These are phyloP conservation scores for Dascillus cervinus DNA, from an alignment of 2,888 invertebrate genomes.

Conservation along the genomic window DNA sequence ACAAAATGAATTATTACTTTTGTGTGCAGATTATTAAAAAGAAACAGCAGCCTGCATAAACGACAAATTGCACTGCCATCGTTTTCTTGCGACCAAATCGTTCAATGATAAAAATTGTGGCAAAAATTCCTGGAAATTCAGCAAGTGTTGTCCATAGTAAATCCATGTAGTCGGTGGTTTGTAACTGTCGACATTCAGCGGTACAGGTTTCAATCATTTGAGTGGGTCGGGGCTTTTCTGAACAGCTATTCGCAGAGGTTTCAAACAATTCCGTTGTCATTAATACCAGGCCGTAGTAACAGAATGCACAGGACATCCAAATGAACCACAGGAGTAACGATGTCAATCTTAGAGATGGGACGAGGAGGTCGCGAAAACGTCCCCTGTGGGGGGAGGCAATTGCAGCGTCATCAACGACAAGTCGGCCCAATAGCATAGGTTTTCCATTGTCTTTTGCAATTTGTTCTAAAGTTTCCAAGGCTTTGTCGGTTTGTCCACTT, in stretches of 20 bases:
- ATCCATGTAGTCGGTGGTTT: constrained; percentile 85
- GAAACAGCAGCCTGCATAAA: constrained; percentile 69
- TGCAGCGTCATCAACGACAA: constrained; percentile 70
- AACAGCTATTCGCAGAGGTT: constrained; percentile 45
- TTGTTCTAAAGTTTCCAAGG: constrained; percentile 74
- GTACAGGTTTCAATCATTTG: constrained; percentile 47
- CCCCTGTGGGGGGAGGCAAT: constrained; percentile 55
- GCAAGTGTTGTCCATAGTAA: constrained; percentile 89
- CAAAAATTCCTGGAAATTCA: constrained; percentile 89
- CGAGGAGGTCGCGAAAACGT: constrained; percentile 61
- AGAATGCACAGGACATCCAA: constrained; percentile 92
- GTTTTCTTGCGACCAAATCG: constrained; percentile 84
- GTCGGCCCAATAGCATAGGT: constrained; percentile 76
- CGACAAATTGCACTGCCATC: constrained; percentile 86
- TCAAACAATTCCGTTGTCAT: constrained; percentile 92
- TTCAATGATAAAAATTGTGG: constrained; percentile 84
- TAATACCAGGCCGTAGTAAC: constrained; percentile 89
- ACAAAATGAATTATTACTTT: constrained; percentile 48
- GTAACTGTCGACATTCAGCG: constrained; percentile 63
- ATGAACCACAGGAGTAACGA: constrained; percentile 88
- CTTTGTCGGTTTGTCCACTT: constrained; percentile 79
- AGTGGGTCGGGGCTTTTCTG: constrained; percentile 24
- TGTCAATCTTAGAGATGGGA: constrained; percentile 74
- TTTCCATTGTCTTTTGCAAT: constrained; percentile 84
- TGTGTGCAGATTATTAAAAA: constrained; percentile 66